phyloP scores from a whole-genome alignment of 2,113 vertebrate species.

The Aphyosemion australe region DNA sequence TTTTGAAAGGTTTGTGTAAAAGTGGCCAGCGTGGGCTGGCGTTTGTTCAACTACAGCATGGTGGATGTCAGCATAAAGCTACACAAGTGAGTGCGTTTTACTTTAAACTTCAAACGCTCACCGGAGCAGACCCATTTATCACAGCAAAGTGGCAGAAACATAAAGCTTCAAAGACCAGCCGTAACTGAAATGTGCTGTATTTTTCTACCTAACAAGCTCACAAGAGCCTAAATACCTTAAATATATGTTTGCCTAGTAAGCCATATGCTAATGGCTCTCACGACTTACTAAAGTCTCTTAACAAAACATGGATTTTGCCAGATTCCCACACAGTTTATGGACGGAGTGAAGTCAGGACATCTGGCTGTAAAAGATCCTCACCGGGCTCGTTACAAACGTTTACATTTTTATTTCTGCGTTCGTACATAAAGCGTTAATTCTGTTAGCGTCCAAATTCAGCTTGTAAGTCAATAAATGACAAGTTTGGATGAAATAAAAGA shows the following conservation, averaged over 20 bases:
- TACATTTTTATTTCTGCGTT: slow-evolving; percentile 30
- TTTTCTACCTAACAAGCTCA: background rate
- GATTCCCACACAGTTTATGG: slow-evolving; percentile 24
- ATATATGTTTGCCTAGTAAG: slow-evolving; percentile 2
- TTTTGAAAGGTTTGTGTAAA: slow-evolving; percentile 18
- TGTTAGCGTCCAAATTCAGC: slow-evolving; percentile 12
- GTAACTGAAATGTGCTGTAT: slow-evolving; percentile 14
- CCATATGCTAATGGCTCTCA: background rate
- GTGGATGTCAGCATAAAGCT: slow-evolving; percentile 32
- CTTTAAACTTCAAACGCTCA: slow-evolving; percentile 39
- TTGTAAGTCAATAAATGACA: slow-evolving; percentile 28
- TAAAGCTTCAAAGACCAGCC: slow-evolving; percentile 15
- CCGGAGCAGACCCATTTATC: slow-evolving; percentile 41
- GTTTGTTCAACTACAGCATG: slow-evolving; percentile 36
- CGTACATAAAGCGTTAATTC: slow-evolving; percentile 27
- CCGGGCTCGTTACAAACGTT: slow-evolving; percentile 33
- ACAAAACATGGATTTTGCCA: slow-evolving; percentile 14
- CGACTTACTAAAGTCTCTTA: slow-evolving; percentile 11
- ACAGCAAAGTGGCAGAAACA: slow-evolving; percentile 14
- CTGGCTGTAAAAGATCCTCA: slow-evolving; percentile 34
- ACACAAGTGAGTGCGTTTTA: background rate
- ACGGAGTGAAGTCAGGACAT: slow-evolving; percentile 40
- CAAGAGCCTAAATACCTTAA: background rate
- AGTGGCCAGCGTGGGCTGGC: background rate
- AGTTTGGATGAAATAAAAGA: slow-evolving; percentile 24